A percentile compares a stretch with the other conserved stretches of the same genome.
Conservation (phyloP, 2,797 vertebrate genomes). For the Spinus pinus region DNA sequence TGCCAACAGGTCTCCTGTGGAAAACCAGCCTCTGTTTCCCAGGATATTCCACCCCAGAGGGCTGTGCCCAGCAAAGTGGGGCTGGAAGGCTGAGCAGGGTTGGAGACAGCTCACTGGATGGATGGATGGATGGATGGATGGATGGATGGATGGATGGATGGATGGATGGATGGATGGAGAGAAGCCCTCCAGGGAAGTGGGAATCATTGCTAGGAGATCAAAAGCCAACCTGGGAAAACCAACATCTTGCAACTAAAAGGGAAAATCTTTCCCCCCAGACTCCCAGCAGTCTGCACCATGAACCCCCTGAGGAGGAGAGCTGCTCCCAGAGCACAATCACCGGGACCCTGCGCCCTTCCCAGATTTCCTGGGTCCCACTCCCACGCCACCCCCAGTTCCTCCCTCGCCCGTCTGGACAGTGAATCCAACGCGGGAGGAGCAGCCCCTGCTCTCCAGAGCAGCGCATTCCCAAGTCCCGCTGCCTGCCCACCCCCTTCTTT, state of each 20-base stretch:
- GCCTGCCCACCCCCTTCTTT: background rate
- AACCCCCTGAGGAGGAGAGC: background rate
- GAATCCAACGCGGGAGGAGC: rapidly evolving
- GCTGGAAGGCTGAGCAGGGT: background rate
- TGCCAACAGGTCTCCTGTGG: background rate
- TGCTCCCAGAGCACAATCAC: background rate
- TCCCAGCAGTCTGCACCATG: background rate
- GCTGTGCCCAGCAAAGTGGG: rapidly evolving
- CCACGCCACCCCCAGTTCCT: rapidly evolving
- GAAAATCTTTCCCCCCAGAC: background rate
- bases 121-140: rapidly evolving
- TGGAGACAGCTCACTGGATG: background rate
- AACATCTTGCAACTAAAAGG: background rate
- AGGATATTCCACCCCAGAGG: background rate
- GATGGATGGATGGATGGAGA: background rate
- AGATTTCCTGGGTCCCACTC: background rate
- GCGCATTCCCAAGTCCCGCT: background rate
- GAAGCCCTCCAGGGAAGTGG: background rate
- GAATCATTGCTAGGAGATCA: background rate
- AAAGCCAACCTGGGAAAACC: background rate
- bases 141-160: too few species aligned
- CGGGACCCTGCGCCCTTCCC: rapidly evolving
- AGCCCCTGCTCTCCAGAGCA: background rate
- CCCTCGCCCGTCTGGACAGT: background rate
- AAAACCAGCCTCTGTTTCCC: background rate